These are phyloP conservation scores for Urocyon cinereoargenteus DNA, from an alignment of 2,797 vertebrate species.

Conservation along the genomic window DNA sequence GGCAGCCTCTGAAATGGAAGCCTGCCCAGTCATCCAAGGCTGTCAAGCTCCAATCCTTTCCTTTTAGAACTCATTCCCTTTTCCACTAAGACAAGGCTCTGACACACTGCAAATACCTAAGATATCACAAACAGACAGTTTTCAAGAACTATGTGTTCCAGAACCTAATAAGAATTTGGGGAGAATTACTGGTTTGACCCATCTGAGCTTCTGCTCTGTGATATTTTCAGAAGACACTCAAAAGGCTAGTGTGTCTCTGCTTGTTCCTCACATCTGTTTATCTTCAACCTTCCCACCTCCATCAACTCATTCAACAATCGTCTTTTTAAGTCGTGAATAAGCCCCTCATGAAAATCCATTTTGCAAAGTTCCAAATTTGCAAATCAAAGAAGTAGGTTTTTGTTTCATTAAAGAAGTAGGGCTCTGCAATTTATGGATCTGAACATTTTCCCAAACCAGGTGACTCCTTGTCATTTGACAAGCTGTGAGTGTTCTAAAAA, in stretches of 20 bases:
- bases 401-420: background rate
- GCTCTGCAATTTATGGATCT: background rate
- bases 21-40: background rate
- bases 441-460: background rate
- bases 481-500: background rate
- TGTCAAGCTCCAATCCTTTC: background rate
- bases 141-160: background rate
- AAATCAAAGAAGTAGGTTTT: conserved; percentile 8
- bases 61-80: background rate
- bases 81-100: background rate
- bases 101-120: background rate
- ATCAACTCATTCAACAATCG: background rate
- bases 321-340: background rate
- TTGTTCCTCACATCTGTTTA: background rate
- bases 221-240: background rate
- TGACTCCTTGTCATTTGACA: background rate
- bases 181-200: background rate
- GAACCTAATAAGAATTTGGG: background rate
- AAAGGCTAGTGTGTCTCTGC: background rate
- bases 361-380: conserved; percentile 1
- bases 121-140: background rate
- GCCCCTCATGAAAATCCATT: background rate
- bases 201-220: background rate
- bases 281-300: background rate
- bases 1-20: background rate